Conservation (phyloP, 2,113 vertebrate genomes). For the Alectura lathami region DNA sequence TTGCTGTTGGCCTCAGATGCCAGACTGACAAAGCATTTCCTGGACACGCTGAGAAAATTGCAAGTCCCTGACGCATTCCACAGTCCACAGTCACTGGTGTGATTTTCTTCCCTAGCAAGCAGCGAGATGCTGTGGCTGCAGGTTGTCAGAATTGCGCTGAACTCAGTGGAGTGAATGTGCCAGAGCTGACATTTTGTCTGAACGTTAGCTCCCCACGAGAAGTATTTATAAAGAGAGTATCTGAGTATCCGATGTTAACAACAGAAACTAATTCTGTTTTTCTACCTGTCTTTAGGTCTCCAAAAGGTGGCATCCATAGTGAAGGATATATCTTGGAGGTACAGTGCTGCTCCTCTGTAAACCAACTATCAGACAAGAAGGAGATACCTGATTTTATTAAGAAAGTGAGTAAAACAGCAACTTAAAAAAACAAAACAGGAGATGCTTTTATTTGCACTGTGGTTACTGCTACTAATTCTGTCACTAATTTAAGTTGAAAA, state of each 20-base stretch:
- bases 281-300: constrained; percentile 67
- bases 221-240: neutral
- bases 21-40: neutral
- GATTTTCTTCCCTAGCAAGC: neutral
- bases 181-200: neutral
- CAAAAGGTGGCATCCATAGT: constrained; percentile 58
- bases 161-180: neutral
- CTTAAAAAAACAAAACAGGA: neutral
- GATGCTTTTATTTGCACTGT: neutral
- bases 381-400: constrained; percentile 93
- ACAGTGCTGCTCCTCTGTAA: constrained; percentile 86
- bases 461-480: neutral
- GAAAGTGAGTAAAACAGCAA: constrained; percentile 81
- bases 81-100: rapidly evolving
- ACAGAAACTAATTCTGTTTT: neutral
- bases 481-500: neutral
- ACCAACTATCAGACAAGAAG: constrained; percentile 85
- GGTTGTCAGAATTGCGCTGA: neutral
- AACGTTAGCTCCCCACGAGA: neutral
- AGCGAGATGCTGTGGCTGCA: neutral
- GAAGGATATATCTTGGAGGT: constrained; percentile 87
- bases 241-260: neutral
- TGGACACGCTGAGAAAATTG: neutral
- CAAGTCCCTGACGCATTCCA: neutral
- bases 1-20: neutral